phyloP scores from a whole-genome alignment of 2,113 vertebrate genomes.

The Anas platyrhynchos region DNA sequence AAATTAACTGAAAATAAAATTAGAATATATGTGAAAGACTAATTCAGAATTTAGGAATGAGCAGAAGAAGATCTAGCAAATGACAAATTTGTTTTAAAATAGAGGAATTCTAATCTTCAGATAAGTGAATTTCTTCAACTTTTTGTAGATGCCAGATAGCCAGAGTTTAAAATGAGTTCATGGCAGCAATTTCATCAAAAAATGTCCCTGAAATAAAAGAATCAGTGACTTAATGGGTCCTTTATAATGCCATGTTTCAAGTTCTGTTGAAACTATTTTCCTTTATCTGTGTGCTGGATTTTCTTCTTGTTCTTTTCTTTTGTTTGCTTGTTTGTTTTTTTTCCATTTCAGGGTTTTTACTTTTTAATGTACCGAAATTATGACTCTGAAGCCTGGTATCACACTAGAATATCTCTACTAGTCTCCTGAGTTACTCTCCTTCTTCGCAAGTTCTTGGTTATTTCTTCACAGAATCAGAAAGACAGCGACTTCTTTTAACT shows the following conservation, averaged over 20 bases:
- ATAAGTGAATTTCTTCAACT: background rate
- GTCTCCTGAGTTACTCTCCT: background rate
- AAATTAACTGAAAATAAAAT: background rate
- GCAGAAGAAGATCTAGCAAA: background rate
- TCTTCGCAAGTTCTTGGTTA: background rate
- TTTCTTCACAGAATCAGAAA: background rate
- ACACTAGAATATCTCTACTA: background rate
- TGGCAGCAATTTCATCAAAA: background rate
- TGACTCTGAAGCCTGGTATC: background rate
- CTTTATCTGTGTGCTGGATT: background rate
- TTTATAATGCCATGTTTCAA: background rate
- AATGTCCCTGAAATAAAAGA: background rate
- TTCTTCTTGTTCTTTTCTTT: background rate
- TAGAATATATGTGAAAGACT: background rate
- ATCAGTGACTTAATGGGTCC: background rate
- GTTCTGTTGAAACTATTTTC: background rate
- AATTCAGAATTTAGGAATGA: background rate
- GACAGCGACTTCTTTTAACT: background rate
- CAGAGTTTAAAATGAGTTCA: background rate
- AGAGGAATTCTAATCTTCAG: background rate
- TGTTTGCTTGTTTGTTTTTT: background rate
- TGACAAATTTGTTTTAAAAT: background rate
- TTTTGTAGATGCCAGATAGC: fast-evolving
- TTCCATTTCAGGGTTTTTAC: background rate
- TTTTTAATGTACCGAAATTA: background rate